A percentile compares a stretch with the other conserved stretches of the same genome.
Evolutionary conservation across 2,888 invertebrate genomes (phyloP).

Genomic region (Magallana nippona): DNA sequence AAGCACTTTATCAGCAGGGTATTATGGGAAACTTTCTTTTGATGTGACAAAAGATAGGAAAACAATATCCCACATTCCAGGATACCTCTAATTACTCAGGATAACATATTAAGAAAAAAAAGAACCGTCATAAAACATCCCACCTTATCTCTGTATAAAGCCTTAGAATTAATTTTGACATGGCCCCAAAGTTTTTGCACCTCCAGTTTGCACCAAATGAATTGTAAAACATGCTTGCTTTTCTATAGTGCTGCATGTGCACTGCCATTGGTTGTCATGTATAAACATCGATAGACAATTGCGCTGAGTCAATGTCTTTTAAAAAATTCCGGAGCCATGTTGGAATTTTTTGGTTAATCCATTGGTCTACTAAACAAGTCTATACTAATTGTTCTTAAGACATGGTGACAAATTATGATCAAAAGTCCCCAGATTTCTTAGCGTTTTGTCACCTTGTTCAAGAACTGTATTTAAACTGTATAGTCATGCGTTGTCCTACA

Average conservation of each 20-base stretch:
- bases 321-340: not conserved
- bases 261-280: not conserved
- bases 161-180: slow-evolving; percentile 6
- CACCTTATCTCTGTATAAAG: slow-evolving; percentile 1
- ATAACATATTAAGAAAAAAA: slow-evolving; percentile 15
- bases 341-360: slow-evolving; percentile 13
- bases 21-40: slow-evolving; percentile 3
- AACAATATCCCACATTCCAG: slow-evolving; percentile 15
- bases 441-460: not conserved
- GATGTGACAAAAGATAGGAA: slow-evolving; percentile 27
- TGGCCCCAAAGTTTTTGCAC: not conserved
- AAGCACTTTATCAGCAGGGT: not conserved
- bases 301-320: not conserved
- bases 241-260: slow-evolving; percentile 6
- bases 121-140: not conserved
- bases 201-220: not conserved
- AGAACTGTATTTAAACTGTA: not conserved
- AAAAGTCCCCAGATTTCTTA: not conserved
- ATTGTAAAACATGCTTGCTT: not conserved
- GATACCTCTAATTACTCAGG: slow-evolving; percentile 2
- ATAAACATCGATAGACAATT: not conserved
- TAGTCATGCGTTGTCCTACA: not conserved
- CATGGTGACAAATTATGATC: slow-evolving; percentile 19
- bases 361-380: slow-evolving; percentile 2
- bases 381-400: not conserved